A percentile compares a stretch with the other conserved stretches of the same genome.
Conservation (phyloP, 2,888 invertebrate species). For the Aleiodes leptofemur region DNA sequence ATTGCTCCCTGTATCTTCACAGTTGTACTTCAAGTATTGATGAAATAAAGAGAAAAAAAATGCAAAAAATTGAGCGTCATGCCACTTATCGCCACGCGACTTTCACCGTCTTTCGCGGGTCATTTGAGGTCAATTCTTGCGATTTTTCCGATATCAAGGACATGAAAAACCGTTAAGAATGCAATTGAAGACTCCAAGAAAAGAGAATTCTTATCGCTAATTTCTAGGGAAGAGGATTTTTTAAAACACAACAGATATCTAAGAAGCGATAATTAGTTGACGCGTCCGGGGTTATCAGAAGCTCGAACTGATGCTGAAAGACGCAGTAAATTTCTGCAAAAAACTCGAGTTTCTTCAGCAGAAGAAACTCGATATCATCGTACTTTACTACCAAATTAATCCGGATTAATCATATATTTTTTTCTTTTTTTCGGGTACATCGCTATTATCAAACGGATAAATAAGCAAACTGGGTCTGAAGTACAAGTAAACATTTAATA, state of each 20-base stretch:
- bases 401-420: too few species aligned
- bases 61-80: not conserved
- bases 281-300: constrained; percentile 5
- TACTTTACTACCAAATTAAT: too few species aligned
- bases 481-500: not conserved
- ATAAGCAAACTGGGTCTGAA: constrained; percentile 9
- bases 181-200: not conserved
- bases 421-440: too few species aligned
- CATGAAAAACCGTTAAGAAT: not conserved
- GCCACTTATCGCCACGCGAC: constrained; percentile 26
- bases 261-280: constrained; percentile 1
- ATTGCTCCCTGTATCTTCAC: not conserved
- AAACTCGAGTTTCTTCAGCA: too few species aligned
- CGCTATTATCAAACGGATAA: not conserved
- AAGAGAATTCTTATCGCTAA: not conserved
- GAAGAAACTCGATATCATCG: too few species aligned
- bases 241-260: not conserved
- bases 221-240: not conserved
- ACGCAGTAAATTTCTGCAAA: too few species aligned
- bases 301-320: not conserved
- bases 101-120: not conserved
- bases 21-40: not conserved
- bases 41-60: not conserved
- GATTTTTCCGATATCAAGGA: not conserved
- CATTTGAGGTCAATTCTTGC: constrained; percentile 1